Evolutionary conservation across 92 coral and sea anemone species (phyloP).

Genomic region (Palythoa caribaeorum): DNA sequence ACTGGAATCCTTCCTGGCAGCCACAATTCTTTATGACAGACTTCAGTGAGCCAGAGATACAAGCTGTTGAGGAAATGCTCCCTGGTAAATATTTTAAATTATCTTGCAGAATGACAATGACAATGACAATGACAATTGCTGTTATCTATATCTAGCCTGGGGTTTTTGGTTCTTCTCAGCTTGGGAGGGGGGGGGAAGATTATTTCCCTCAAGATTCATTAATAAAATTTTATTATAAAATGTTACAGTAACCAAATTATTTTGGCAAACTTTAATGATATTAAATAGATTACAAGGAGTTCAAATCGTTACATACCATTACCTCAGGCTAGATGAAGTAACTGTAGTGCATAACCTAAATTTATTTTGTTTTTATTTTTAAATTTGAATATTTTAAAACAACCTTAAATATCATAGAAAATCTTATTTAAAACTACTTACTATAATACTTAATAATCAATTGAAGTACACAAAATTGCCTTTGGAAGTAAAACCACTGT

Average conservation of each 20-base stretch:
- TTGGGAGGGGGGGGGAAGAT: not conserved
- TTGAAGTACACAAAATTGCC: not conserved
- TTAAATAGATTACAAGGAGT: no score
- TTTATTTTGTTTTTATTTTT: no score
- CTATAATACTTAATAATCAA: no score
- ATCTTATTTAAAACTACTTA: no score
- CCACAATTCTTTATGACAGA: slow-evolving; percentile 11
- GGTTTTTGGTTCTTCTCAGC: not conserved
- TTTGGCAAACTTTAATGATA: no score
- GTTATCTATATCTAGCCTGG: not conserved
- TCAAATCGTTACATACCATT: no score
- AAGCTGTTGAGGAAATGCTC: not conserved
- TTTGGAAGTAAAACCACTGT: not conserved
- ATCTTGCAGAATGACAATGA: not conserved
- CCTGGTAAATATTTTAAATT: not conserved
- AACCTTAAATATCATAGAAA: no score
- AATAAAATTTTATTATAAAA: no score
- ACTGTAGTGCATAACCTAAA: no score
- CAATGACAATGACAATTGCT: not conserved
- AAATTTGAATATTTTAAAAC: no score
- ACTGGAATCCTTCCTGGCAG: slow-evolving; percentile 12
- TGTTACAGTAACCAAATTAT: no score
- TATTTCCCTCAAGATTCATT: not conserved
- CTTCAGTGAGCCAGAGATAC: not conserved
- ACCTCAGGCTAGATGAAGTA: no score